These are phyloP conservation scores for Stomatorhinus ivindoensis DNA, from an alignment of 2,113 vertebrate species.

Conservation along the genomic window DNA sequence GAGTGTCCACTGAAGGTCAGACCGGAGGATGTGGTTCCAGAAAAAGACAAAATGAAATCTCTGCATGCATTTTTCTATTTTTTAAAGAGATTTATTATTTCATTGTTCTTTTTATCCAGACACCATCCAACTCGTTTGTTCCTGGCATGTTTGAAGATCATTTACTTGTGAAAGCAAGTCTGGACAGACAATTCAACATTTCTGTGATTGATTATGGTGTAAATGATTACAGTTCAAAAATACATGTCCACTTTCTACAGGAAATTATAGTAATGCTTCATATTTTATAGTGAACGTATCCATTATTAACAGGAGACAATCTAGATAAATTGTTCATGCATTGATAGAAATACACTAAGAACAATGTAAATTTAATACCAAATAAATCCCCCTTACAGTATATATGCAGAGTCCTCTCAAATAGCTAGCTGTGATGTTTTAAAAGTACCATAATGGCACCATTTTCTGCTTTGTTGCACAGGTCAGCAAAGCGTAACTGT, in stretches of 20 bases:
- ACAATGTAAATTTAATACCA: slow-evolving; percentile 13
- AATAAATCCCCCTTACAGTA: slow-evolving; percentile 36
- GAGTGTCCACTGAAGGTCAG: not conserved
- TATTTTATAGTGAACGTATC: not conserved
- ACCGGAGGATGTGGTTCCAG: not conserved
- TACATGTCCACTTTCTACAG: not conserved
- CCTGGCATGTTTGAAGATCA: not conserved
- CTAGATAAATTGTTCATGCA: not conserved
- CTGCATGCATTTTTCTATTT: not conserved
- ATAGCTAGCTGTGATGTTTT: slow-evolving; percentile 61
- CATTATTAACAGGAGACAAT: not conserved
- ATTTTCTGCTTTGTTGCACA: slow-evolving; percentile 61
- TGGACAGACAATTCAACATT: not conserved
- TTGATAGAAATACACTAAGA: slow-evolving; percentile 37
- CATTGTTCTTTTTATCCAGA: not conserved
- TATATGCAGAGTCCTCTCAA: slow-evolving; percentile 24
- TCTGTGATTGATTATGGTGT: not conserved
- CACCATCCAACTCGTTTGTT: not conserved
- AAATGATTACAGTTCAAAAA: not conserved
- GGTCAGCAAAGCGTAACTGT: slow-evolving; percentile 57
- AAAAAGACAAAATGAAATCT: not conserved
- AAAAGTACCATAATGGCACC: slow-evolving; percentile 47
- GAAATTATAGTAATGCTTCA: not conserved
- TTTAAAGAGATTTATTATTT: not conserved
- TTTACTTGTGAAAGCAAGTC: not conserved